phyloP scores from a whole-genome alignment of 2,888 invertebrate species.

The Aleiodes alternator region DNA sequence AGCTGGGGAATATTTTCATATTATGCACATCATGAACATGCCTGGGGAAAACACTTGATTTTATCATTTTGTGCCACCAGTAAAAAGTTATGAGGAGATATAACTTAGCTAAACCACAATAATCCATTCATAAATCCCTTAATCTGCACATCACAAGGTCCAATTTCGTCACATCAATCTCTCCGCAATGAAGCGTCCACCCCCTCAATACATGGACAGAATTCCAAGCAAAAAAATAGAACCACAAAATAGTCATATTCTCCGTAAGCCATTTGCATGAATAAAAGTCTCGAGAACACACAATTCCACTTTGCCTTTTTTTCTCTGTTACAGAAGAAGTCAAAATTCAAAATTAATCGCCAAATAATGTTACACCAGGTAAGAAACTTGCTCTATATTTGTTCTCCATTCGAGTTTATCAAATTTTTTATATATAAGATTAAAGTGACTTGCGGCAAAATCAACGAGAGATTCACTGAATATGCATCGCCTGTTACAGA shows the following conservation, averaged over 20 bases:
- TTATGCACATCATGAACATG: constrained; percentile 3
- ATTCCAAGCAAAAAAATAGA: background rate
- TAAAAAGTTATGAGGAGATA: background rate
- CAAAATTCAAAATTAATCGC: background rate
- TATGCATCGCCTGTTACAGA: constrained; percentile 23
- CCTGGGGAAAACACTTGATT: constrained; percentile 2
- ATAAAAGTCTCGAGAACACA: background rate
- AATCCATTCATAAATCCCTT: constrained; percentile 3
- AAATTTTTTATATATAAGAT: constrained; percentile 28
- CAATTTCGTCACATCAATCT: constrained; percentile 1
- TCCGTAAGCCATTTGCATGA: background rate
- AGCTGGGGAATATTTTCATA: background rate
- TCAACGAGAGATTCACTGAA: constrained; percentile 10
- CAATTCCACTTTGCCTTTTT: background rate
- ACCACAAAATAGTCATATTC: background rate
- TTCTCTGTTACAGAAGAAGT: background rate
- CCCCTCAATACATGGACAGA: background rate
- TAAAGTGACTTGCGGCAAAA: constrained; percentile 11
- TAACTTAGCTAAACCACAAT: background rate
- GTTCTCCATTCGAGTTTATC: constrained; percentile 11
- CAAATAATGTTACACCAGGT: background rate
- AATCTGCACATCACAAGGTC: background rate
- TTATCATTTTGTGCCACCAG: constrained; percentile 9
- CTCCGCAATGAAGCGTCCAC: background rate
- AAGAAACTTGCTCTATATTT: background rate